Evolutionary conservation across 2,113 vertebrate species (phyloP), one percentile per base, ranked within the genome.

Genomic region (Megaleporinus macrocephalus): DNA sequence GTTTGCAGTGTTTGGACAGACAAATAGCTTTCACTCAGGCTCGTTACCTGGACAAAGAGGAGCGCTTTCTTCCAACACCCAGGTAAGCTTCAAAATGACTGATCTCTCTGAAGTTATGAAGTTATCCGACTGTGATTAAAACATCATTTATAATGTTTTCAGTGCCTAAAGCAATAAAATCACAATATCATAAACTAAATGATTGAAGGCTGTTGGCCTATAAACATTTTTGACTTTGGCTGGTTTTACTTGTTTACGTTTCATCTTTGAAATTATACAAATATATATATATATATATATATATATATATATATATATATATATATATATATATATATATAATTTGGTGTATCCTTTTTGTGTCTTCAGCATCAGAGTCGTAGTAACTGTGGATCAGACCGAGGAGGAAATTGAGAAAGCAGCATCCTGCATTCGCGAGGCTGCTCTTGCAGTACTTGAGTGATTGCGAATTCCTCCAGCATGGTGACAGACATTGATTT

Each of bases 1-100:
- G 16, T 49, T 59, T 63, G 1, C 88, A 99, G 97, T 98, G 98
- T 91, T 90, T 97, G 95, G 92, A 95, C 20, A 90, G 89, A 83
- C 85, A 92, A 6, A 94, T 99, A 62, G 97, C 97, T 0, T 87
- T 99, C 81, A 98, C 97, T 26, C 95, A 96, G 59, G 97, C 98
- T 0, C 92, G 93, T 63, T 99, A 98, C 90, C 88, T 99, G 85
- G 98, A 99, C 13, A 97, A 97, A 88, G 97, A 99, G 86, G 97
- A 99, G 85, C 97, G 96, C 65, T 95, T 92, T 88, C 95, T 98
- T 55, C 96, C 96, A 20, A 91, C 94, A 16, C 97, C 98, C 0
- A 98, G 96, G 98, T 98, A 86, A 91, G 92, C 9, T 47, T n/a
- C 30, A 20, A 57, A 53, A 13, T 33, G 14, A 65, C 15, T 5